Base-by-base conservation (phyloP, 2,888 invertebrate species). In the Drosophila lutescens region DNA sequence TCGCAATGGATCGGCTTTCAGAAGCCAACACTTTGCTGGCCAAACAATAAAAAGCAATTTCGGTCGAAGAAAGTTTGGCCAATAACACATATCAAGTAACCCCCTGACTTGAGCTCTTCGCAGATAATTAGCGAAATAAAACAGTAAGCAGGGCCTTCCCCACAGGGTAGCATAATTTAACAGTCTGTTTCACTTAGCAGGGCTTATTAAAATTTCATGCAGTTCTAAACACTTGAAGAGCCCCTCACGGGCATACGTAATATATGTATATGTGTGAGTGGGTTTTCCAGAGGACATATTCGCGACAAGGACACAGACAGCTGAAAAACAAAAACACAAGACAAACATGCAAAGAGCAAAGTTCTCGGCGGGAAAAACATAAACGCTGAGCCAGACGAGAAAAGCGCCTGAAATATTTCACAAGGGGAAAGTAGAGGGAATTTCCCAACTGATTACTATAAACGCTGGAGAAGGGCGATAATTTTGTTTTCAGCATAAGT, bases 121-220 rank as follows among this genome's bases (percentile, higher is more conserved):
- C 56, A 63, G 59, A 66, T 80, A 83, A 80, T 80, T 86, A 80
- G 80, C 67, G 53, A 57, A 46, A 76, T 54, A 74, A 60, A 61
- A 53, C 36, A 41, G 46, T 36, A 46, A 58, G 41, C 51, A 46
- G 32, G 44, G 36, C 12, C 17, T 5, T 34, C 38, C 51, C 50
- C 34, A 55, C 62, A 49, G 71, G 60, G 50, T 43, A 54, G 61
- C 58, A 75, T 61, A 68, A 77, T 80, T 77, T 69, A 67, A 61
- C 68, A 77, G 68, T 70, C 80, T 67, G 84, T 73, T 86, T 77
- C 59, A 69, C 74, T 76, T 74, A 74, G 66, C 44, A 44, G 41
- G 63, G 79, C 77, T 77, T 87, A 82, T 82, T 84, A 80, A 84
- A 86, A 88, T 80, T 86, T 80, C 71, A 88, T 80, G 74, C 77